Percentiles rank a stretch among this genome's conserved stretches.
Conservation (phyloP, 2,113 vertebrate genomes). For the Gila orcuttii region DNA sequence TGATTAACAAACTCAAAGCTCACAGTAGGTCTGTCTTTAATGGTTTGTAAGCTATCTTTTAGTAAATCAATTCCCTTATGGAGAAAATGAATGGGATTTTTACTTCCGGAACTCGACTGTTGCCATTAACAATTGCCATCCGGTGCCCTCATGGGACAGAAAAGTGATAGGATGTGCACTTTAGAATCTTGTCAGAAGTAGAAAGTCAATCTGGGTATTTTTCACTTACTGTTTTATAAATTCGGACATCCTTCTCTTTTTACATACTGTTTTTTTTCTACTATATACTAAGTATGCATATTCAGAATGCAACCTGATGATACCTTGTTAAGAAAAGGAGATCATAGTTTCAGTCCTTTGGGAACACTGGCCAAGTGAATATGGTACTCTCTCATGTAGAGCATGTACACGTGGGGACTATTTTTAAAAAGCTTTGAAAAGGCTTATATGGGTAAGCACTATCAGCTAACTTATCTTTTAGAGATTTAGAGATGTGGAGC, state of each 20-base stretch:
- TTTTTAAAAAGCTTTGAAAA: background rate
- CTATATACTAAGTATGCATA: background rate
- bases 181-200: no score
- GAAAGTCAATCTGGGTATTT: no score
- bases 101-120: no score
- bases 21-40: no score
- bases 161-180: no score
- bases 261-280: background rate
- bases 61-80: no score
- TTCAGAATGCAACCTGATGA: background rate
- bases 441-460: background rate
- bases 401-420: background rate
- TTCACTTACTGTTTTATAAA: no score
- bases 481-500: slow-evolving; percentile 22
- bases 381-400: background rate
- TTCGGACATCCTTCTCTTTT: background rate
- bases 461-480: slow-evolving; percentile 14
- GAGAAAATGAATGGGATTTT: no score
- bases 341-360: background rate
- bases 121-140: no score
- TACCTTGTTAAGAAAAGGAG: background rate
- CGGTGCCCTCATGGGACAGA: no score
- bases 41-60: no score
- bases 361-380: background rate
- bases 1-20: no score